Evolutionary conservation across 2,888 invertebrate genomes (phyloP), one percentile per base, ranked within the genome.

Genomic region (Timema cristinae): DNA sequence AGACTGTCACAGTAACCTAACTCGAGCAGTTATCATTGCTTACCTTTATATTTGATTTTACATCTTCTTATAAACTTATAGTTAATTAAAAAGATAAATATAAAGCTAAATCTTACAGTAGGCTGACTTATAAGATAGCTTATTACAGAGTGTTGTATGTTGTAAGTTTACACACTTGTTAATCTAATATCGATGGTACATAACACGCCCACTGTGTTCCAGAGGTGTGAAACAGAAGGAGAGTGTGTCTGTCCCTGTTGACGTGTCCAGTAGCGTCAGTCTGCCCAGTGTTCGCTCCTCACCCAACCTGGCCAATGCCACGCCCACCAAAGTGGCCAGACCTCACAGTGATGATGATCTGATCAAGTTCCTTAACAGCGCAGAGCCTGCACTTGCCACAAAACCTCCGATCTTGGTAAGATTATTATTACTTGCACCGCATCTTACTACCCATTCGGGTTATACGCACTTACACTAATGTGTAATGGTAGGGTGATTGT

Each of bases 311-410:
- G 50, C 67, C 50, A 66, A 52, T 50, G 50, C 70, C 15, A 67
- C 56, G 8, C 66, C 70, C 49, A 51, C 67, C 15, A 66, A 16
- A 49, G 49, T 68, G n/a, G 63, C 67, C 49, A 74, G 69, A 69
- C 11, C 67, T 61, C 71, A 72, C 49, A 72, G 73, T 48, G 76
- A 77, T 49, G 77, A 75, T 16, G 74, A 74, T 10, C 71, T 75
- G 4, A 73, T 75, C 4, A 71, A 73, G n/a, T 76, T 73, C 32
- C 73, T 76, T 10, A 83, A 83, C 75, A 78, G 80, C 70, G 66
- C 76, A n/a, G 66, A 67, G 11, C 63, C 68, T 13, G 50, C 66
- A 32, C 32, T 32, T 32, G 32, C 32, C 32, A 32, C 32, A 32
- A 32, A 32, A 32, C 32, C 32, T 32, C 32, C 1, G 4, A 1